Evolutionary conservation across 2,888 invertebrate species (phyloP).

Genomic region (Metopia argyrocephala): DNA sequence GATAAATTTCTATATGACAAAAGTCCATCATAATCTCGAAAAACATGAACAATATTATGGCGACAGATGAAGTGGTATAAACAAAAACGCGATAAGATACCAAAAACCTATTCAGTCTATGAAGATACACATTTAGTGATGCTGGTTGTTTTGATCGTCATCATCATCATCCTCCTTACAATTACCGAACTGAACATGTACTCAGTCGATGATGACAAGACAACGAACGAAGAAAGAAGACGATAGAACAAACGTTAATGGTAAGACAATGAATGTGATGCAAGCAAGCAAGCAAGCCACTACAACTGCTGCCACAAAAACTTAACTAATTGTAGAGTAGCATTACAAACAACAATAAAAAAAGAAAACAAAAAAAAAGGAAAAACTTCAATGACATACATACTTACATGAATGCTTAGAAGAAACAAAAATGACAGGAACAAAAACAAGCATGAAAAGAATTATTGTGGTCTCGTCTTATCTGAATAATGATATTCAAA

Average conservation of each 20-base stretch:
- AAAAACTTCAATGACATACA: not conserved
- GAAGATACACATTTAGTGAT: conserved; percentile 8
- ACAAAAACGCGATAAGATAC: conserved; percentile 53
- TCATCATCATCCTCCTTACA: not conserved
- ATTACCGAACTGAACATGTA: conserved; percentile 12
- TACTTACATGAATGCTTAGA: conserved; percentile 57
- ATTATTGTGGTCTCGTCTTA: conserved; percentile 59
- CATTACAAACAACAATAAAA: conserved; percentile 1
- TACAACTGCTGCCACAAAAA: conserved; percentile 14
- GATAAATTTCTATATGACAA: conserved; percentile 62
- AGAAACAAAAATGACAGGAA: conserved; percentile 53
- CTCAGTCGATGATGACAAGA: conserved; percentile 9
- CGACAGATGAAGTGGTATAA: conserved; percentile 63
- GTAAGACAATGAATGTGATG: conserved; percentile 17
- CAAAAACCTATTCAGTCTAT: conserved; percentile 40
- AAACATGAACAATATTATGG: conserved; percentile 48
- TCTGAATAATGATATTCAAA: conserved; percentile 67
- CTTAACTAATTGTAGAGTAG: conserved; percentile 54
- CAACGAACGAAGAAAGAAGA: no score
- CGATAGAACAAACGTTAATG: not conserved
- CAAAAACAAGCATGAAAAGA: not conserved
- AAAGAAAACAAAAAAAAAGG: conserved; percentile 16
- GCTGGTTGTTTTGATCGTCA: conserved; percentile 3
- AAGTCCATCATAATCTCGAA: conserved; percentile 62
- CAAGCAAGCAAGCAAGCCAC: no score